Percentiles rank a stretch among this genome's conserved stretches.
Evolutionary conservation across 2,797 vertebrate species (phyloP).

Genomic region (Hipposideros larvatus): DNA sequence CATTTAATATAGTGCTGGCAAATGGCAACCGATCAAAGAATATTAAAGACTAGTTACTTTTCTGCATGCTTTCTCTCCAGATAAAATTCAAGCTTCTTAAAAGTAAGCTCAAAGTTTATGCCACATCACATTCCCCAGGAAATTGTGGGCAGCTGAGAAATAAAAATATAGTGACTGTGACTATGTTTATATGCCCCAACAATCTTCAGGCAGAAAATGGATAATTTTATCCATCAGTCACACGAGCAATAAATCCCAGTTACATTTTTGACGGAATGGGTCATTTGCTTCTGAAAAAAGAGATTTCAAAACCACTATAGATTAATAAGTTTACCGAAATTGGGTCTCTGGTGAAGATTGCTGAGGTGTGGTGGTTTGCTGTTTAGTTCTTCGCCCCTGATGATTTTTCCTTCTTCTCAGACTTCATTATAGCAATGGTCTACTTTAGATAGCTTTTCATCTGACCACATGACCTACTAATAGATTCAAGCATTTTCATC

Average conservation of each 20-base stretch:
- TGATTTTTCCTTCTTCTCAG: constrained; percentile 8
- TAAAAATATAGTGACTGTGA: not conserved
- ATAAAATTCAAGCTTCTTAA: constrained; percentile 5
- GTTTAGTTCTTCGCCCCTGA: not conserved
- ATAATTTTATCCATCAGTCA: not conserved
- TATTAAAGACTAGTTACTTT: not conserved
- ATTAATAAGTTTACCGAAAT: not conserved
- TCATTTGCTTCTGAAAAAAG: not conserved
- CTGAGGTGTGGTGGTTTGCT: not conserved
- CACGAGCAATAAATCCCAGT: not conserved
- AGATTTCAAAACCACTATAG: not conserved
- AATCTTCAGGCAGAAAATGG: not conserved
- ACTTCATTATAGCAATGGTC: not conserved
- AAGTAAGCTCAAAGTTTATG: not conserved
- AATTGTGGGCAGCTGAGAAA: not conserved
- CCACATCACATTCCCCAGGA: not conserved
- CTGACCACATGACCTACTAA: constrained; percentile 65
- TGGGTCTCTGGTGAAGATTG: not conserved
- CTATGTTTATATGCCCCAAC: not conserved
- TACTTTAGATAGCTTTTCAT: constrained; percentile 59
- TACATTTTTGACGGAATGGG: not conserved
- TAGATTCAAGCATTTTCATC: constrained; percentile 79
- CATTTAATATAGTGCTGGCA: not conserved
- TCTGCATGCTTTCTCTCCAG: constrained; percentile 14
- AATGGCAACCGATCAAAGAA: constrained; percentile 27